Evolutionary conservation across 2,113 vertebrate species (phyloP).

Genomic region (Synodontis membranacea): DNA sequence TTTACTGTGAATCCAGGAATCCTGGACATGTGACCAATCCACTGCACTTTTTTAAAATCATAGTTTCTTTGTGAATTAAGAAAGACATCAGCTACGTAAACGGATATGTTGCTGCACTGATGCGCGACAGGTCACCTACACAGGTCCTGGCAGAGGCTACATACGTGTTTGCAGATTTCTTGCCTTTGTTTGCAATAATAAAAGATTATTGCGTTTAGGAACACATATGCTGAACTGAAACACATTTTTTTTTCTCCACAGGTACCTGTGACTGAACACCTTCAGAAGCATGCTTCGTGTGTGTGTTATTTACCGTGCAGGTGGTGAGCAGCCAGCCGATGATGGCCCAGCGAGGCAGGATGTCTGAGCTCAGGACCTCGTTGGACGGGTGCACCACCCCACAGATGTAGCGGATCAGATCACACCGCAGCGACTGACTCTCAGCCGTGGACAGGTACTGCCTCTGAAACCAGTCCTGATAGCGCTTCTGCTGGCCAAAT

Average conservation of each 20-base stretch:
- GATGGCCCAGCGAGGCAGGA: slow-evolving; percentile 97
- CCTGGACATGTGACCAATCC: neutral
- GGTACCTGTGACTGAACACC: neutral
- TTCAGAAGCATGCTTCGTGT: neutral
- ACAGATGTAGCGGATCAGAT: slow-evolving; percentile 96
- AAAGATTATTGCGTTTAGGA: no score
- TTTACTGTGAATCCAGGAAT: neutral
- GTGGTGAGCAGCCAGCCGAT: slow-evolving; percentile 98
- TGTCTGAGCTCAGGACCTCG: slow-evolving; percentile 95
- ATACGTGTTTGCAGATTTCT: no score
- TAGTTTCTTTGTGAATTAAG: neutral
- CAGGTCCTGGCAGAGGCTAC: no score
- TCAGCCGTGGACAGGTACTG: slow-evolving; percentile 93
- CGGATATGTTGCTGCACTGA: no score
- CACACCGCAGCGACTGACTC: slow-evolving; percentile 93
- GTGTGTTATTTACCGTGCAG: slow-evolving; percentile 81
- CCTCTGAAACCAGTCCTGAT: slow-evolving; percentile 97
- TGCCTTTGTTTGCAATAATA: no score
- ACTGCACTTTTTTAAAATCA: neutral
- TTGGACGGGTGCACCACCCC: slow-evolving; percentile 96
- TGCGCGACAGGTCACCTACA: no score
- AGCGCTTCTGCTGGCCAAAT: slow-evolving; percentile 95
- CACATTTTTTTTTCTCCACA: no score
- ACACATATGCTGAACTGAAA: no score
- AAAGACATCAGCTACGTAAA: no score